phyloP scores from a whole-genome alignment of 2,113 vertebrate genomes.

The Otus sunia region DNA sequence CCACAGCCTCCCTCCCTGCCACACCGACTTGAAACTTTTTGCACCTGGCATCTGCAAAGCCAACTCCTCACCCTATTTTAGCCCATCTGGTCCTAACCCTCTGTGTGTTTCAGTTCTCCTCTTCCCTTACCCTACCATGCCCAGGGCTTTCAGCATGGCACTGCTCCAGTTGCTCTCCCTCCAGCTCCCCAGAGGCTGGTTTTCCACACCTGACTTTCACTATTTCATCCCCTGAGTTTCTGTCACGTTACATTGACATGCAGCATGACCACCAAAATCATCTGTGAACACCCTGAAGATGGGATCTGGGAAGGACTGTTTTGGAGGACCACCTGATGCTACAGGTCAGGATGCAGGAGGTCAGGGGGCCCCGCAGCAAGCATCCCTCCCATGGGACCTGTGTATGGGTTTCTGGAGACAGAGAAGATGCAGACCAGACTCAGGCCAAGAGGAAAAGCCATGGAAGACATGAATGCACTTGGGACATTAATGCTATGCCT shows the following conservation, averaged over 20 bases:
- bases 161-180: background rate
- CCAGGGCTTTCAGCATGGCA: rapidly evolving
- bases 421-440: background rate
- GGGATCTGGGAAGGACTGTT: background rate
- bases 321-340: background rate
- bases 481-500: background rate
- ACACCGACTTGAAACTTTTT: background rate
- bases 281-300: background rate
- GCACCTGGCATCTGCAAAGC: background rate
- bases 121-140: background rate
- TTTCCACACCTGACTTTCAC: background rate
- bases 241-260: background rate
- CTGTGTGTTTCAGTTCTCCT: background rate
- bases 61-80: background rate
- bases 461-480: background rate
- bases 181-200: background rate
- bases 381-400: background rate
- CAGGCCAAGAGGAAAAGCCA: background rate
- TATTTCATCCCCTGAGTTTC: background rate
- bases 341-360: background rate
- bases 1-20: background rate
- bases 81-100: background rate
- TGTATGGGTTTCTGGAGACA: background rate
- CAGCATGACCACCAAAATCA: background rate
- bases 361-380: background rate